Base-by-base conservation (phyloP, 2,113 vertebrate species). In the Urocynchramus pylzowi region DNA sequence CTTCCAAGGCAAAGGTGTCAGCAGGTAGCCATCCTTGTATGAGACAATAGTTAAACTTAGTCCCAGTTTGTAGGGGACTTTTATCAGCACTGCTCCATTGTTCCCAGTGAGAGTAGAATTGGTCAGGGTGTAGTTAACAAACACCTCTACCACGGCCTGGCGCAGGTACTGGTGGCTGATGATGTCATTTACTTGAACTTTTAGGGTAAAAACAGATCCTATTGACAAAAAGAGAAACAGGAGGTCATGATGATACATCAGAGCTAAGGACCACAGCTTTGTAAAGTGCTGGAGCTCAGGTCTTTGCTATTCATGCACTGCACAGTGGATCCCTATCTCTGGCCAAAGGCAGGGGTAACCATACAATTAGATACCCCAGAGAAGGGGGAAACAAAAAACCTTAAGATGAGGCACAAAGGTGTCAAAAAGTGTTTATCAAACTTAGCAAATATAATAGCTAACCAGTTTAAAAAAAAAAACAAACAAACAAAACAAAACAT, bases 1-100 rank as follows among this genome's bases (percentile, higher is more conserved):
- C 97, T 98, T 99, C 99, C 99, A 99, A 53, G 99, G 99, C 93
- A 99, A 97, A 28, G 98, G 97, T 31, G 97, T 98, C 97, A 98
- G 97, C n/a, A 99, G 94, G 39, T 99, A 99, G 83, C 99, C 99
- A 73, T 98, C 98, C 98, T 98, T 99, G 95, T 96, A 97, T 3
- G 99, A 99, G 82, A 99, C 95, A 7, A 99, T 97, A 23, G 98
- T 99, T 91, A 99, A 97, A 6, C 98, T 97, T 76, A 98, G 95
- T 14, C 98, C 98, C 11, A 98, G 93, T 7, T 97, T 98, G 96
- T 99, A 99, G 12, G 97, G 96, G 14, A 99, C 98, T 97, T 95
- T 98, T 56, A 99, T 98, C 92, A 99, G 95, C 63, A 98, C 98
- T 73, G 98, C 98, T 44, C 99, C 99, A 28, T 96, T 96, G 63